A percentile compares a stretch with the other conserved stretches of the same genome.
phyloP scores from a whole-genome alignment of 2,888 invertebrate species.

The Petrophora chlorosata region DNA sequence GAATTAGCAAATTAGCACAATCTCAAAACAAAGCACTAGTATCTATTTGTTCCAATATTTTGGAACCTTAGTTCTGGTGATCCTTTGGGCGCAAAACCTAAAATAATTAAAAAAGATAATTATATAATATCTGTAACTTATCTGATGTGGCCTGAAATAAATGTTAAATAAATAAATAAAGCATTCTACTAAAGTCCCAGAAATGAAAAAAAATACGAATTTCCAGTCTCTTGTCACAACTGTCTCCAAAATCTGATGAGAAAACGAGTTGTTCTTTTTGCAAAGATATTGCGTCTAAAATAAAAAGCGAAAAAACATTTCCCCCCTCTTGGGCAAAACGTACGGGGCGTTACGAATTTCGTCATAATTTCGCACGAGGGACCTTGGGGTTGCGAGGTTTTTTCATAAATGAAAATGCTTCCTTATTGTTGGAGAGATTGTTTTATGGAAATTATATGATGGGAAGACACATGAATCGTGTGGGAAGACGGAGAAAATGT shows the following conservation, averaged over 20 bases:
- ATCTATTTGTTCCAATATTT: too few species aligned
- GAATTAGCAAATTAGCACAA: too few species aligned
- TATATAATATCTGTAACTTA: too few species aligned
- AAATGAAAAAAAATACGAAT: background rate
- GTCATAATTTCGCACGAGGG: slow-evolving; percentile 64
- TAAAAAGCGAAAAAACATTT: slow-evolving; percentile 58
- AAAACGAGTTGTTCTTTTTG: too few species aligned
- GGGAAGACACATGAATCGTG: slow-evolving; percentile 20
- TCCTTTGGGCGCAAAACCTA: too few species aligned
- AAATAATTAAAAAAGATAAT: too few species aligned
- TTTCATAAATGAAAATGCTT: slow-evolving; percentile 48
- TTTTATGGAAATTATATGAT: slow-evolving; percentile 32
- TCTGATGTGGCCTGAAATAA: too few species aligned
- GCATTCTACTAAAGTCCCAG: too few species aligned
- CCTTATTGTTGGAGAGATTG: slow-evolving; percentile 27
- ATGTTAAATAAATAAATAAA: too few species aligned
- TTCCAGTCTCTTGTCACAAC: slow-evolving; percentile 34
- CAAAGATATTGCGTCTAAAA: slow-evolving; percentile 58
- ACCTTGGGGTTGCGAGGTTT: slow-evolving; percentile 49
- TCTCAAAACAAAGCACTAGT: too few species aligned
- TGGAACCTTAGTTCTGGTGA: too few species aligned
- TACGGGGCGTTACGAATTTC: slow-evolving; percentile 41
- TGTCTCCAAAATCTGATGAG: slow-evolving; percentile 48
- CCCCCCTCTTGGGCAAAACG: slow-evolving; percentile 47
- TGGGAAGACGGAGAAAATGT: slow-evolving; percentile 1